phyloP scores from a whole-genome alignment of 2,888 invertebrate genomes.

The Lottia scabra region DNA sequence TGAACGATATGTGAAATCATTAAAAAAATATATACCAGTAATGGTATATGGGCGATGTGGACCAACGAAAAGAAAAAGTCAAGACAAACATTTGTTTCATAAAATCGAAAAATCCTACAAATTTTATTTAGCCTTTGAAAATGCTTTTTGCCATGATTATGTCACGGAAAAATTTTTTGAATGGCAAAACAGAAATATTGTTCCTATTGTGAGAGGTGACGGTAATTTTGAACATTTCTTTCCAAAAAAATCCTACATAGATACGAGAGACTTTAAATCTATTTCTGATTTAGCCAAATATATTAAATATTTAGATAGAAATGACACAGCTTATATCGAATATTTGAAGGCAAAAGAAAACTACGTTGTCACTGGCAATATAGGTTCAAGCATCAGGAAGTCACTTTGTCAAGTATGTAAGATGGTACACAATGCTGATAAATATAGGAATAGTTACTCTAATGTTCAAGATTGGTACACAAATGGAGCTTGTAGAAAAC shows the following conservation, averaged over 20 bases:
- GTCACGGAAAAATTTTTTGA: constrained; percentile 31
- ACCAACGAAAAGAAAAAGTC: neutral
- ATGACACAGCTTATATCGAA: neutral
- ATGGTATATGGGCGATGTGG: constrained; percentile 29
- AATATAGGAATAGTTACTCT: neutral
- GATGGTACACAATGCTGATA: neutral
- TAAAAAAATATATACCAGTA: constrained; percentile 23
- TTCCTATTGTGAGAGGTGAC: constrained; percentile 26
- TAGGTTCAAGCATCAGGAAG: neutral
- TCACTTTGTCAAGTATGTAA: neutral
- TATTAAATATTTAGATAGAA: neutral
- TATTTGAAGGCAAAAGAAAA: neutral
- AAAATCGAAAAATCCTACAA: constrained; percentile 18
- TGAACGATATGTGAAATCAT: constrained; percentile 13
- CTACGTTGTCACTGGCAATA: neutral
- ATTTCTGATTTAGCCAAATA: constrained; percentile 17
- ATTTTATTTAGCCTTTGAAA: constrained; percentile 35
- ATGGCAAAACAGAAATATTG: constrained; percentile 12
- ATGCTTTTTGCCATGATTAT: constrained; percentile 28
- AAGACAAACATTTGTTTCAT: neutral
- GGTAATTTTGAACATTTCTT: constrained; percentile 24
- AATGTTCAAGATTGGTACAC: neutral
- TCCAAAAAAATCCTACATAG: constrained; percentile 15
- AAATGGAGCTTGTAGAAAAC: neutral
- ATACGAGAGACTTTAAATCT: constrained; percentile 11